phyloP scores from a whole-genome alignment of 1,140 invertebrate genomes.

The Zaprionus lachaisei region DNA sequence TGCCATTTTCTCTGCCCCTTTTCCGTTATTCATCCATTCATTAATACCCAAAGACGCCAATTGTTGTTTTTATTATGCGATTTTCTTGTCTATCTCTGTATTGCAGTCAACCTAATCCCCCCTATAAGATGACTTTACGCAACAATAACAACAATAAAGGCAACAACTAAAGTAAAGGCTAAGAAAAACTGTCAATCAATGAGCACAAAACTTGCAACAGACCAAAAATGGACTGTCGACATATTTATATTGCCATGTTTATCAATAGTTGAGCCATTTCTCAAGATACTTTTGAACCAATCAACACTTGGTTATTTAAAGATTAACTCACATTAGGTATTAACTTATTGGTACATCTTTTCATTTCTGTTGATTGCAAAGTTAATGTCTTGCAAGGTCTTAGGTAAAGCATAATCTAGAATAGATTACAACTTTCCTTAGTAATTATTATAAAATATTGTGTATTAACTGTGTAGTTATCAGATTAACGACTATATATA shows the following conservation, averaged over 20 bases:
- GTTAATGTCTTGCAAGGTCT: neutral
- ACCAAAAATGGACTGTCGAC: conserved; percentile 28
- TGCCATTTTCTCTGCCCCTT: conserved; percentile 2
- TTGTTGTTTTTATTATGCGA: conserved; percentile 72
- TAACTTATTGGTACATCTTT: conserved; percentile 6
- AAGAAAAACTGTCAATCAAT: conserved; percentile 52
- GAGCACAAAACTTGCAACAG: conserved; percentile 18
- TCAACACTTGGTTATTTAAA: conserved; percentile 12
- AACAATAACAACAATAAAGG: conserved; percentile 24
- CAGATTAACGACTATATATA: neutral
- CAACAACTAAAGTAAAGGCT: conserved; percentile 2
- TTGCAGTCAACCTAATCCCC: conserved; percentile 66
- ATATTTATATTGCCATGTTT: conserved; percentile 31
- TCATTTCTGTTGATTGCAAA: neutral
- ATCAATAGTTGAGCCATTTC: conserved; percentile 22
- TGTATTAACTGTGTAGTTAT: neutral
- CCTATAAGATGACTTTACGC: conserved; percentile 49
- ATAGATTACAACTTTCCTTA: neutral
- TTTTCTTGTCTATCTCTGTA: conserved; percentile 55
- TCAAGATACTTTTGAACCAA: conserved; percentile 28
- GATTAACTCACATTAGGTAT: conserved; percentile 3
- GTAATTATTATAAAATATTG: neutral
- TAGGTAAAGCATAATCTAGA: neutral
- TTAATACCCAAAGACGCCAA: conserved; percentile 66
- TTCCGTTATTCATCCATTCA: conserved; percentile 61